These are phyloP conservation scores for Strongylocentrotus purpuratus DNA, from an alignment of 35 echinoderm and acorn worm species.

Conservation along the genomic window DNA sequence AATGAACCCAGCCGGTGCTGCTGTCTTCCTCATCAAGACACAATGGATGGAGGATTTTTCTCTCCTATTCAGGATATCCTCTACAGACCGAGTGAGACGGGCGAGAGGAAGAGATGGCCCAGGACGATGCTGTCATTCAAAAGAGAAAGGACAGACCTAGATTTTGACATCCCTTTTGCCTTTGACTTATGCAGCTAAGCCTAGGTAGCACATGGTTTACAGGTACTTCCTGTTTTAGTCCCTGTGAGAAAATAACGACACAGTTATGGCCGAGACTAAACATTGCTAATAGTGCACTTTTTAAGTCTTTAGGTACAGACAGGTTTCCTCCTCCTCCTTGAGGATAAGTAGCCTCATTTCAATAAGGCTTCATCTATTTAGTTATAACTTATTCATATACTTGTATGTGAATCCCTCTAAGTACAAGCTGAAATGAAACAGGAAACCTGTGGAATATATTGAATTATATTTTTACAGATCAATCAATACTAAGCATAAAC, in stretches of 20 bases:
- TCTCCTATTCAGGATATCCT: not conserved
- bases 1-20: not conserved
- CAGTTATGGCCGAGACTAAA: not conserved
- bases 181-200: not conserved
- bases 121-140: not conserved
- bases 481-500: too few species aligned
- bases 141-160: not conserved
- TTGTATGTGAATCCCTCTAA: too few species aligned
- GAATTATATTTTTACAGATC: too few species aligned
- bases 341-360: too few species aligned
- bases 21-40: too few species aligned
- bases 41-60: not conserved
- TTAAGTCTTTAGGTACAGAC: too few species aligned
- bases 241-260: not conserved
- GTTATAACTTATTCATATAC: too few species aligned
- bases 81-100: not conserved
- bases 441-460: too few species aligned
- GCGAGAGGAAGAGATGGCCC: not conserved
- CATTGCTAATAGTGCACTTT: not conserved
- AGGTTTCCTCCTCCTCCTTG: too few species aligned
- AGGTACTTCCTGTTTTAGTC: not conserved
- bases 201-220: not conserved
- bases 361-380: too few species aligned
- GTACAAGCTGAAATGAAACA: too few species aligned
- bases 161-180: not conserved